Base-by-base conservation (phyloP, 2,113 vertebrate species). In the Tyto alba region DNA sequence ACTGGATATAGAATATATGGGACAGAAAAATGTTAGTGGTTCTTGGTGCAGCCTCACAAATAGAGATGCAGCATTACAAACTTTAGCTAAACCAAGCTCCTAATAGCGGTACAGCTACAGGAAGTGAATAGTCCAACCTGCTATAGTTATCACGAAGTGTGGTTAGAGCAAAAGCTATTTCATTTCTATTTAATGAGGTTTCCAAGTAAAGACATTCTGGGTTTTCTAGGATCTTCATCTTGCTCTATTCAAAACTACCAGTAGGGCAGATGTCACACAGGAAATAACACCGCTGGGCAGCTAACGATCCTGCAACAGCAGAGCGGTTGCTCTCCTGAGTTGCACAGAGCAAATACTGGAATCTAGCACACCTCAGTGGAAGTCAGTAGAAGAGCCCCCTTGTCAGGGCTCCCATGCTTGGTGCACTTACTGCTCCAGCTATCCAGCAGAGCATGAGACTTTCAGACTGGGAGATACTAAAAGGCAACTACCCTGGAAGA, bases 291-390 rank as follows among this genome's bases (percentile, higher is more conserved):
- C 0, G 6, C 92, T 29, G 91, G 97, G 96, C 88, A 94, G 92
- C 83, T 38, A 20, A 30, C 9, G 13, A 12, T 87, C 64, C 92
- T 68, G 93, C 79, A 67, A 26, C 67, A 36, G 87, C 68, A 93
- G 16, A 85, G 60, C 41, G 22, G 4, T 11, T 45, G 83, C 72
- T 85, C 72, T 69, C 94, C 85, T 71, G 91, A 86, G 71, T 66
- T 48, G 94, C 90, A 56, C n/a, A 43, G 47, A 89, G 84, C 94
- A 97, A 97, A 97, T 16, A 79, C 88, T 95, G 96, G 95, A 91
- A 97, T 97, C 96, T 96, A 97, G 96, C 95, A 97, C 96, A 97
- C 95, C 96, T 91, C 96, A 97, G 95, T 96, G 97, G 96, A 97
- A 96, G 88, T 72, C 96, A 69, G 93, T 3, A 97, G 96, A 94